Evolutionary conservation across 92 coral and sea anemone species (phyloP).

Genomic region (Muricea muricata): DNA sequence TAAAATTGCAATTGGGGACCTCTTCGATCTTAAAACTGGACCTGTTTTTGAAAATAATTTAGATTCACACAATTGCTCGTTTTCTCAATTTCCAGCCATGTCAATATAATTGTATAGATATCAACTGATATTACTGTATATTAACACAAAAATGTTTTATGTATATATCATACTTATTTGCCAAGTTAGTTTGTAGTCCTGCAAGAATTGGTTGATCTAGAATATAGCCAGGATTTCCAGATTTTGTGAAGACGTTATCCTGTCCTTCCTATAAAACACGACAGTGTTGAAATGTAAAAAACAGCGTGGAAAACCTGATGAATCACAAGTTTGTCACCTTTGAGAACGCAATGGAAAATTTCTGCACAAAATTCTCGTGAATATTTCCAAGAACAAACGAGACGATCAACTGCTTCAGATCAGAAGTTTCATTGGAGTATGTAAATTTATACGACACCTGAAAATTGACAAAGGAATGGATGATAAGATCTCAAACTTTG

Average conservation of each 20-base stretch:
- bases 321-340: conserved; percentile 80
- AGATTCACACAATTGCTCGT: no score
- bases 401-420: conserved; percentile 71
- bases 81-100: no score
- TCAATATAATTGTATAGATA: no score
- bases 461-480: background rate
- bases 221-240: conserved; percentile 96
- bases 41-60: no score
- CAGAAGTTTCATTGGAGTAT: conserved; percentile 79
- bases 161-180: conserved; percentile 78
- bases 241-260: conserved; percentile 68
- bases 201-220: conserved; percentile 90
- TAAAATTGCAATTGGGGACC: no score
- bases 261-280: conserved; percentile 54
- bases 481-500: no score
- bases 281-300: no score
- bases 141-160: no score
- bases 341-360: conserved; percentile 71
- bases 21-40: no score
- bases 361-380: conserved; percentile 73
- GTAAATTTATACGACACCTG: conserved; percentile 79
- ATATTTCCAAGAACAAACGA: conserved; percentile 77
- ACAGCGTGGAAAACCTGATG: no score
- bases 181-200: conserved; percentile 67
- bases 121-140: no score